Conservation (phyloP, 2,113 vertebrate species). For the Myotis davidii region DNA sequence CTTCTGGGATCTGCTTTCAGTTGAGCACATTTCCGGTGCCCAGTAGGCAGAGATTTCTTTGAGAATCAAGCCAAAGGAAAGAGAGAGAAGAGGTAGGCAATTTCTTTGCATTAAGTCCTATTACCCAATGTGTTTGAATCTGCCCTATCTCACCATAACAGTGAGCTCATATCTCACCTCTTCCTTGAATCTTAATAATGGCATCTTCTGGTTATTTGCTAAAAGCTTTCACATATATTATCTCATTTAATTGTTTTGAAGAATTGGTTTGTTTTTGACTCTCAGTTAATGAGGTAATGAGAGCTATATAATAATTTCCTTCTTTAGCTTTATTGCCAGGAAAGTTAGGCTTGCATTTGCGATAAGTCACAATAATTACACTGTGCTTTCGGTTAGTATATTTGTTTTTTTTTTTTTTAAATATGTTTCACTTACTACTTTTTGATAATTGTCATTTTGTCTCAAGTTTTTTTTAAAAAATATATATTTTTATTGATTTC, state of each 20-base stretch:
- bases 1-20: not conserved
- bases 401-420: not conserved
- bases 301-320: slow-evolving; percentile 28
- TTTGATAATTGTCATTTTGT: not conserved
- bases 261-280: not conserved
- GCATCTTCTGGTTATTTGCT: slow-evolving; percentile 35
- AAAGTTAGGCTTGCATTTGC: slow-evolving; percentile 5
- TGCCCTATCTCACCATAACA: not conserved
- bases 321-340: slow-evolving; percentile 38
- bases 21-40: not conserved
- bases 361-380: slow-evolving; percentile 20
- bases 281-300: slow-evolving; percentile 28
- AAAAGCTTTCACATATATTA: slow-evolving; percentile 7
- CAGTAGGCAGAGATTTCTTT: not conserved
- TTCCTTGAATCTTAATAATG: not conserved
- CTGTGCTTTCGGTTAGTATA: not conserved
- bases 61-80: not conserved
- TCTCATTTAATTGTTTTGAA: slow-evolving; percentile 42
- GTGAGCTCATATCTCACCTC: not conserved
- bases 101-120: not conserved
- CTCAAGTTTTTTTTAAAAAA: not conserved
- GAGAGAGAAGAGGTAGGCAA: not conserved
- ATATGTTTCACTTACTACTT: not conserved
- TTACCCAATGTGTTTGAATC: not conserved
- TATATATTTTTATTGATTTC: too few species aligned